Evolutionary conservation across 2,888 invertebrate species (phyloP).

Genomic region (Adela reaumurella): DNA sequence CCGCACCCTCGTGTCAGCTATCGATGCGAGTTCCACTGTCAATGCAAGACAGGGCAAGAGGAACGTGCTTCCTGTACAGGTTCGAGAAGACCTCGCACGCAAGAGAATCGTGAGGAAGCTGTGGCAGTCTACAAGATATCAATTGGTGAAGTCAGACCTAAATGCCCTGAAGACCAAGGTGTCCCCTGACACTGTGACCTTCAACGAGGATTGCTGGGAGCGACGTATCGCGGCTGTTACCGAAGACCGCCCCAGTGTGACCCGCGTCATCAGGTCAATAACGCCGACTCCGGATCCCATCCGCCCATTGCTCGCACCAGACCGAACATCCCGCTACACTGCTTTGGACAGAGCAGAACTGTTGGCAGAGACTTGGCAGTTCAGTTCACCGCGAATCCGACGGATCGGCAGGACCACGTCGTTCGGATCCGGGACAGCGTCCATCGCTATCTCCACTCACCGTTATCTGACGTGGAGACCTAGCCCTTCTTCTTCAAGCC

Average conservation of each 20-base stretch:
- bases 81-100: no score
- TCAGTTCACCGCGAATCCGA: no score
- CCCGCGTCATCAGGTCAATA: neutral
- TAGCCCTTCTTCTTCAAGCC: no score
- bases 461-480: no score
- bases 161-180: neutral
- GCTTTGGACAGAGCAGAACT: neutral
- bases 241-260: neutral
- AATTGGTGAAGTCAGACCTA: neutral
- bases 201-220: neutral
- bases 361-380: neutral
- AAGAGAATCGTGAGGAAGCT: neutral
- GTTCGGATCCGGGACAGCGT: no score
- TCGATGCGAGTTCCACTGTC: no score
- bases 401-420: no score
- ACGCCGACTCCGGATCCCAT: neutral
- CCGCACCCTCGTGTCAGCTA: no score
- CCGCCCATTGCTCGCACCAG: neutral
- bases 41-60: no score
- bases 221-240: neutral
- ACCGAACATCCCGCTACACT: neutral
- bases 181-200: neutral
- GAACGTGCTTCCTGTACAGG: no score
- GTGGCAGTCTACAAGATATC: neutral
- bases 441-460: no score